Base-by-base conservation (phyloP, 2,797 vertebrate genomes). In the Pampus argenteus region DNA sequence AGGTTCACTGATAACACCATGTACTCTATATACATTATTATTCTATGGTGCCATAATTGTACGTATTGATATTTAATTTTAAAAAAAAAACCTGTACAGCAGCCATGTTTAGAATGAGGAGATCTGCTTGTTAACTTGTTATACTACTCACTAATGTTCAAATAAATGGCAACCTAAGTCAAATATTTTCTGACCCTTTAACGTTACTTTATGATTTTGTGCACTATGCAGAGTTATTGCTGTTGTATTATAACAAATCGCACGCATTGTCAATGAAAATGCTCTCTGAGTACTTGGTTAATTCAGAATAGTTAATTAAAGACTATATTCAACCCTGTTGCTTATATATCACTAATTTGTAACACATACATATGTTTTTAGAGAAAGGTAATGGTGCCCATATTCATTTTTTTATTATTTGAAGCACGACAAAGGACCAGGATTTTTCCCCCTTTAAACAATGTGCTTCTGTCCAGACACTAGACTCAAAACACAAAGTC, bases 161-260 rank as follows among this genome's bases (percentile, higher is more conserved):
- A 77, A 69, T 66, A 72, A 79, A 84, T 40, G 13, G 0, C 6
- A 42, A 57, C 15, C 28, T 0, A 44, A 25, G 4, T 49, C 28
- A 60, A 51, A 9, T 15, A 0, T 34, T 28, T 9, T 2, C 6
- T 34, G 6, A 29, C 6, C 11, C 2, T 9, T 25, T 0, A 34
- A 31, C 0, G 2, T 48, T 55, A 26, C 14, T 51, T 61, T 9
- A 10, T n/a, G 29, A 13, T 38, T n/a, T 10, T 42, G 26, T 4
- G 34, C n/a, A 45, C 1, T 18, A 11, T 22, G 57, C 5, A 40
- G 0, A 42, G 5, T 25, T 59, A 26, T 15, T 50, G 15, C 23
- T 52, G 11, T 44, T 36, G 1, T 23, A 18, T 56, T 45, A 26
- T 48, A 40, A 36, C 20, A 49, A 13, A 48, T 20, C 23, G 11